These are phyloP conservation scores for Siniperca obscura DNA, from an alignment of 2,797 vertebrate genomes.

Conservation along the genomic window DNA sequence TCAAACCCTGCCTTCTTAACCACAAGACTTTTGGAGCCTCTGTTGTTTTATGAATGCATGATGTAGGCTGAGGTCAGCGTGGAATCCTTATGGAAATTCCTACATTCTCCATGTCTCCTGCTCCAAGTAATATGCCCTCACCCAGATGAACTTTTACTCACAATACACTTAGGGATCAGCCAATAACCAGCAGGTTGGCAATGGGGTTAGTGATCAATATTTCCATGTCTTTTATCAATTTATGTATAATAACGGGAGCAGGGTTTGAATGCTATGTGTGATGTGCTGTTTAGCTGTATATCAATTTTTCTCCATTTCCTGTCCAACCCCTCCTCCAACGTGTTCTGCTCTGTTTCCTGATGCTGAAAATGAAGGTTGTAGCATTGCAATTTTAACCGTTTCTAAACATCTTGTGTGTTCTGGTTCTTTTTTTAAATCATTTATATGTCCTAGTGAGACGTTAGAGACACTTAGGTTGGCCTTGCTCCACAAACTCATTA, in stretches of 20 bases:
- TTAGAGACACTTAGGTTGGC: conserved; percentile 58
- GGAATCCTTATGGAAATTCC: conserved; percentile 69
- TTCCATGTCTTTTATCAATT: conserved; percentile 72
- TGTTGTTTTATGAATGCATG: conserved; percentile 77
- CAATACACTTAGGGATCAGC: conserved; percentile 53
- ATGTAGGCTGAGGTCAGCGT: conserved; percentile 60
- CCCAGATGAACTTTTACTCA: conserved; percentile 55
- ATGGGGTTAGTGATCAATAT: conserved; percentile 37
- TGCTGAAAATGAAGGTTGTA: conserved; percentile 68
- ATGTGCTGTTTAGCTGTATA: conserved; percentile 58
- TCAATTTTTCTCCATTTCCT: conserved; percentile 39
- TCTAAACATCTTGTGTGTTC: conserved; percentile 64
- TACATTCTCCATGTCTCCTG: conserved; percentile 57
- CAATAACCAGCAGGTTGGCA: conserved; percentile 48
- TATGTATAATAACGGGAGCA: conserved; percentile 67
- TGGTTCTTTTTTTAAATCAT: conserved; percentile 60
- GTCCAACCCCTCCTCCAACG: conserved; percentile 20
- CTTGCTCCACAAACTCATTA: conserved; percentile 43
- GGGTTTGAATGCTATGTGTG: conserved; percentile 68
- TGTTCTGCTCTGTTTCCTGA: conserved; percentile 23
- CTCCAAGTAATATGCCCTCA: conserved; percentile 47
- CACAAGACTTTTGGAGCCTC: conserved; percentile 68
- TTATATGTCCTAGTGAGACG: conserved; percentile 39
- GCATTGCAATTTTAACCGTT: conserved; percentile 81
- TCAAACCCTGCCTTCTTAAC: conserved; percentile 75